Base-by-base conservation (phyloP, 2,888 invertebrate species). In the Ormyrus pomaceus region DNA sequence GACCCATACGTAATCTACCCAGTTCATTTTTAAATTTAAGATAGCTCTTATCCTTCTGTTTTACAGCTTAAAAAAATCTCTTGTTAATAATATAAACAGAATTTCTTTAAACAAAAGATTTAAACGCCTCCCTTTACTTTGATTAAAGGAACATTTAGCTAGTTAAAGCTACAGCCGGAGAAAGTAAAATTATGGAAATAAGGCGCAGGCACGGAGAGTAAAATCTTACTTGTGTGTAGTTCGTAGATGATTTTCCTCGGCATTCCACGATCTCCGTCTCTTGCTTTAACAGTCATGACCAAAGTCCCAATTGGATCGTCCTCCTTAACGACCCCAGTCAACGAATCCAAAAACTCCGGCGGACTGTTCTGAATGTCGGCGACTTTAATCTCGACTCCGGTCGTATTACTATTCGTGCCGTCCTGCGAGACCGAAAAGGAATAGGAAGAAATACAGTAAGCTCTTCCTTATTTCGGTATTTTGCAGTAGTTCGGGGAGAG, bases 321-420 rank as follows among this genome's bases (percentile, higher is more conserved):
- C 89, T 97, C 97, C 46, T 93, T 92, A 53, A 97, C 93, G 46
- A 96, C 94, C 0, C 95, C 95, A 11, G 95, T 95, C 75, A 97
- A 92, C 0, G 96, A 94, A 0, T 96, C 96, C 66, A 94, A 93
- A 91, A 97, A 97, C 75, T 95, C 93, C 0, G 97, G 97, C 0
- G 97, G 96, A 0, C 94, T 95, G 89, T 97, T 96, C 91, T 97
- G 97, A 0, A 97, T 94, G 88, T 97, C 97, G 81, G 94, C 93
- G 0, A 98, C 95, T 83, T 95, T 94, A 48, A 97, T 94, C 86
- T 95, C 95, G 11, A 97, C 95, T 69, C 93, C 94, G 0, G 95
- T 94, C 10, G 94, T 93, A 0, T 95, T 94, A 85, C 94, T 94
- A 84, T 95, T 94, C 10, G 93, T 92, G 0, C 97, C 97, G 88